A percentile compares a stretch with the other conserved stretches of the same genome.
Evolutionary conservation across 2,888 invertebrate species (phyloP).

Genomic region (Hipparchia semele): DNA sequence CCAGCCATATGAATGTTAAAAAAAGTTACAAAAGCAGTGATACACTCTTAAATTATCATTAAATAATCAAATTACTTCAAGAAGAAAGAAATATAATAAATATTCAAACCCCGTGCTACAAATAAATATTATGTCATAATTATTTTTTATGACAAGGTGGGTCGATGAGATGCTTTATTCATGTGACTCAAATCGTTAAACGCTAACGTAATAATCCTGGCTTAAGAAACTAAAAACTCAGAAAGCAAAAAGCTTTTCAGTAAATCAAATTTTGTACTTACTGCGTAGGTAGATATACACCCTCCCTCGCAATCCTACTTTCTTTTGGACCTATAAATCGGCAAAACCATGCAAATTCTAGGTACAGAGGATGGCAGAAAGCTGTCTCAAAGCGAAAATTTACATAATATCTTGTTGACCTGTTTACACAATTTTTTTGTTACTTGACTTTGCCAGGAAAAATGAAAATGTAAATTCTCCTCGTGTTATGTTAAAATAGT

Average conservation of each 20-base stretch:
- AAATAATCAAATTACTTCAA: no score
- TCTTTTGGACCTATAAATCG: conserved; percentile 13
- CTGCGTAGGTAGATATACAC: background rate
- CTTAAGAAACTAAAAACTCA: background rate
- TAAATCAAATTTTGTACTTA: background rate
- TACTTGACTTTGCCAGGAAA: conserved; percentile 23
- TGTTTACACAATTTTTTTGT: conserved; percentile 32
- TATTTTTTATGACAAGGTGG: no score
- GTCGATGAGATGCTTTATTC: no score
- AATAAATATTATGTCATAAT: no score
- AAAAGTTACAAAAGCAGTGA: no score
- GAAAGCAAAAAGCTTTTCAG: background rate
- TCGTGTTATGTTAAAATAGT: conserved; percentile 6
- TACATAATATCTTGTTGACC: conserved; percentile 39
- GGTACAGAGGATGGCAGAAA: conserved; percentile 6
- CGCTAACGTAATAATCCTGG: no score
- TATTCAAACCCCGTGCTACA: no score
- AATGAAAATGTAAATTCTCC: conserved; percentile 12
- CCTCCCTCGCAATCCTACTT: background rate
- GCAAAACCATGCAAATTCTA: conserved; percentile 30
- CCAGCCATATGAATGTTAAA: no score
- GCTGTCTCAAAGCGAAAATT: conserved; percentile 26
- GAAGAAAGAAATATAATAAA: no score
- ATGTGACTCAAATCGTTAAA: no score
- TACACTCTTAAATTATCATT: no score